Base-by-base conservation (phyloP, 1,140 invertebrate species). In the Aphelinus certus region DNA sequence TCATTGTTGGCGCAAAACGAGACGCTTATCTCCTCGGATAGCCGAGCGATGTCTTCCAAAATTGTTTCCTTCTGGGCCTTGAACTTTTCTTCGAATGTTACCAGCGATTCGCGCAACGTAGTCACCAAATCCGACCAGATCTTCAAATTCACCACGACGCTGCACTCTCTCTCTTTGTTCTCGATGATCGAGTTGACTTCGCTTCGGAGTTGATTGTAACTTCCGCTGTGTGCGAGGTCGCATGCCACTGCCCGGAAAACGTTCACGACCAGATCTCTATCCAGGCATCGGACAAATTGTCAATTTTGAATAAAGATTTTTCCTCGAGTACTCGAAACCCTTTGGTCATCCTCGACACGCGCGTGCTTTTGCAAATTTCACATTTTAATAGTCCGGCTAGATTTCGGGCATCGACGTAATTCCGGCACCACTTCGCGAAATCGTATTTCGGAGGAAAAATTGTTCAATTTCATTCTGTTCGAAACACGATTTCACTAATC, bases 121-220 rank as follows among this genome's bases (percentile, higher is more conserved):
- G 45, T 7, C 2, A 7, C 45, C n/a, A 71, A 43, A 2, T 77
- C 78, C 1, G 49, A 58, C 80, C 80, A 83, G 9, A 78, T 81
- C 60, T 82, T 75, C 43, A 77, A 76, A 74, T 81, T 82, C 7
- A 77, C 47, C 60, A 82, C 70, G 4, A 86, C 76, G 65, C 73
- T 71, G 26, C 75, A 76, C 63, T 83, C 79, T 43, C 71, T 79
- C 43, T 81, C 78, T 47, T 72, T 63, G 0, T 57, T 75, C 71
- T 79, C 79, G 2, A 53, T 61, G 7, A 81, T 82, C 51, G 77
- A 73, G 48, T 84, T 77, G 4, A 86, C 75, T 68, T 83, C 80
- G 6, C 63, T 5, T 71, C 78, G 76, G 3, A 87, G 72, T n/a
- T 46, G 76, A 53, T 83, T 72, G 64, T 79, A 85, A n/a, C 47